Evolutionary conservation across 1,140 invertebrate genomes (phyloP).

Genomic region (Diachasma alloeum): DNA sequence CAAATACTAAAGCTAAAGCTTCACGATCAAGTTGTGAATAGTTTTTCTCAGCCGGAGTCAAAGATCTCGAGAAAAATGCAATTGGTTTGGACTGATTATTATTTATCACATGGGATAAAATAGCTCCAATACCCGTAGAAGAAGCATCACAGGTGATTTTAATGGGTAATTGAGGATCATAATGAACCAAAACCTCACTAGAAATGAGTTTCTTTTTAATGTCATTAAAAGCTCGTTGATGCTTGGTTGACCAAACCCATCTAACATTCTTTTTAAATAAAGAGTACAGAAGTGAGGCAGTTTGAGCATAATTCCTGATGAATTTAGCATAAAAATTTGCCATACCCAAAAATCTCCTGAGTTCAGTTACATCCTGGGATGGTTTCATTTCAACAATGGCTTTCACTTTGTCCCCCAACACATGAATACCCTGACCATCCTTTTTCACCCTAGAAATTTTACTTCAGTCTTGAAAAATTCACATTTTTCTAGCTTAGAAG

Average conservation of each 20-base stretch:
- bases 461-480: not conserved
- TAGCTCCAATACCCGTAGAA: not conserved
- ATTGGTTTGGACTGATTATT: not conserved
- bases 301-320: not conserved
- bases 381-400: not conserved
- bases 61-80: not conserved
- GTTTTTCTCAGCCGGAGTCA: not conserved
- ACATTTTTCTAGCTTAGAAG: not conserved
- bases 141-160: slow-evolving; percentile 15
- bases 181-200: slow-evolving; percentile 6
- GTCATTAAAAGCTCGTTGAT: not conserved
- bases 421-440: not conserved
- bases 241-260: not conserved
- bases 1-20: not conserved
- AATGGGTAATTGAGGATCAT: not conserved
- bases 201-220: not conserved
- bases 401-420: not conserved
- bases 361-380: not conserved
- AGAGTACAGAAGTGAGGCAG: not conserved
- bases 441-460: not conserved
- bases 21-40: too few relatives aligned
- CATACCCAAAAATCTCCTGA: not conserved
- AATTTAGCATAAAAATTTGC: slow-evolving; percentile 12
- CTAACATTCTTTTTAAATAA: not conserved
- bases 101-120: not conserved